Conservation (phyloP, 2,113 vertebrate genomes). For the human region DNA sequence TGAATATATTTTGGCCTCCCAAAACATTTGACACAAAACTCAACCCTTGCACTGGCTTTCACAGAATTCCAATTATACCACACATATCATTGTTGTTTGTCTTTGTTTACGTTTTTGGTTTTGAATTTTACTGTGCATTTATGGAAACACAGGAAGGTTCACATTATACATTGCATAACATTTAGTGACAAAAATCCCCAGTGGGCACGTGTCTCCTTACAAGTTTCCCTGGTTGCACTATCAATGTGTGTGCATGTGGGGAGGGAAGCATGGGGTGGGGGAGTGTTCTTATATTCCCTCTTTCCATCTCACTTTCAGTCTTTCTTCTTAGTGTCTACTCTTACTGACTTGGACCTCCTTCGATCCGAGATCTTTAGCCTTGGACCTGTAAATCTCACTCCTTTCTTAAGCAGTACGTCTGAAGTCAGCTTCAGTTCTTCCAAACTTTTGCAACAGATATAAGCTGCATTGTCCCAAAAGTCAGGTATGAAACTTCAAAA, state of each 20-base stretch:
- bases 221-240: not conserved
- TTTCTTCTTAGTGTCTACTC: not conserved
- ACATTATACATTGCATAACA: not conserved
- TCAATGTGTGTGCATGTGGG: not conserved
- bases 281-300: not conserved
- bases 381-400: not conserved
- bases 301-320: not conserved
- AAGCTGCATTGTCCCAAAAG: not conserved
- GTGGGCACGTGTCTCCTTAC: not conserved
- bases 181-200: constrained; percentile 7
- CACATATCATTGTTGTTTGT: not conserved
- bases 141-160: not conserved
- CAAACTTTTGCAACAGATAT: not conserved
- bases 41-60: not conserved
- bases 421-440: not conserved
- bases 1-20: not conserved
- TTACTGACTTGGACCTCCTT: constrained; percentile 4
- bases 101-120: not conserved
- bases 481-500: not conserved
- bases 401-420: not conserved
- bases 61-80: not conserved
- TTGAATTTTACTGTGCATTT: constrained; percentile 7
- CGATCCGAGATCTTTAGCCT: not conserved
- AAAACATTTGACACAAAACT: not conserved
- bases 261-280: not conserved